Evolutionary conservation across 2,113 vertebrate species (phyloP), one percentile per base, ranked within the genome.

Genomic region (Australoheros scitulus): DNA sequence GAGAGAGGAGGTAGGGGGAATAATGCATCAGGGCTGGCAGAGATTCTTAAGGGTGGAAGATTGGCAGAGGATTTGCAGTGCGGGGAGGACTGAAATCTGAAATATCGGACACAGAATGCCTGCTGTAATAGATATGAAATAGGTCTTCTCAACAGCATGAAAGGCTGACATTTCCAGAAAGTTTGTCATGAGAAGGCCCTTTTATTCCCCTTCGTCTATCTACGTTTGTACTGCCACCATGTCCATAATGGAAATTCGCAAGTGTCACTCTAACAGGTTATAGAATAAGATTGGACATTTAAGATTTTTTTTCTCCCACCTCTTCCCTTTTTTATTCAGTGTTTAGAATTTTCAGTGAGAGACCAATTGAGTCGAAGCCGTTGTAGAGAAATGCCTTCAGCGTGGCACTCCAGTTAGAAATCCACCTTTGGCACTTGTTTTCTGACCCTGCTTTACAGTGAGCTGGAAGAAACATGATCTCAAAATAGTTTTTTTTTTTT

Each of bases 111-210:
- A 91, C 93, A 95, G 94, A 96, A 96, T 95, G 95, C 94, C 95
- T 95, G 95, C 92, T 96, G 95, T 96, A 96, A 96, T 95, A 96
- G 95, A 96, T 96, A 96, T 96, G 96, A 96, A 96, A 96, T 94
- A 89, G 95, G 95, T 94, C 95, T 96, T 95, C 96, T 96, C 95
- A 92, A 95, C 93, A 92, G 89, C 95, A 94, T 96, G 94, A 96
- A 96, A 96, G 94, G 94, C 92, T 96, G 95, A 96, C 96, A 96
- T 96, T 96, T 96, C 87, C 93, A 91, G 91, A 95, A 96, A 96
- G 96, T 96, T 96, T 96, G 94, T 95, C 94, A 94, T 83, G 91
- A 96, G 95, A 94, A 95, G 94, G 83, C 85, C 94, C 95, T 96
- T 95, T 96, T 96, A 95, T 96, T 95, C 94, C 91, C 85, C 83